Evolutionary conservation across 2,113 vertebrate species (phyloP).

Genomic region (Otocyon megalotis): DNA sequence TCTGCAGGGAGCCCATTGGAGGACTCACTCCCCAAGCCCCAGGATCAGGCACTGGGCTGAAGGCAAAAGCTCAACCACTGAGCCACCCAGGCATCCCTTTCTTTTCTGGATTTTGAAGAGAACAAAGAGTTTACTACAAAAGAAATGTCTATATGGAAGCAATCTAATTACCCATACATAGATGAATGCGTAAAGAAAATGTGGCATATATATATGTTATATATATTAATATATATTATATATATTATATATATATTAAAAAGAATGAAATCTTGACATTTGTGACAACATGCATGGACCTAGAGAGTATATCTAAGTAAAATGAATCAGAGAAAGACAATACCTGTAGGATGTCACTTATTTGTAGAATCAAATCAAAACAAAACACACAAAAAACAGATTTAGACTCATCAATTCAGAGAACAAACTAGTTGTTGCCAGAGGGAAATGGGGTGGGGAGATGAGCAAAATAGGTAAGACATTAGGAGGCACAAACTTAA

Average conservation of each 20-base stretch:
- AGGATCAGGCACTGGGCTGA: too few species aligned
- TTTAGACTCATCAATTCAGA: not conserved
- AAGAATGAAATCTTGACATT: not conserved
- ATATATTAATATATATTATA: not conserved
- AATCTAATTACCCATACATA: not conserved
- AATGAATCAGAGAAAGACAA: not conserved
- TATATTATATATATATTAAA: not conserved
- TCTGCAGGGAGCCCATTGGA: too few species aligned
- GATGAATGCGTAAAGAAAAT: not conserved
- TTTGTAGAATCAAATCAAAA: not conserved
- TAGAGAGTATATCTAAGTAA: not conserved
- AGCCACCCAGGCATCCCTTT: not conserved
- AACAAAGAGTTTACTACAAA: not conserved
- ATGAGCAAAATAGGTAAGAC: not conserved
- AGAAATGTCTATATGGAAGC: not conserved
- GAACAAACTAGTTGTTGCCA: not conserved
- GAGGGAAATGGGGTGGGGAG: not conserved
- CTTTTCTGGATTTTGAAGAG: not conserved
- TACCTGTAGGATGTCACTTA: not conserved
- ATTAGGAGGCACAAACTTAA: too few species aligned
- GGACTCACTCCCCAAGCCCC: too few species aligned
- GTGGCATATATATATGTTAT: not conserved
- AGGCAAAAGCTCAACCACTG: too few species aligned
- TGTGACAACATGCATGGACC: not conserved
- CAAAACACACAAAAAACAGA: not conserved